phyloP scores from a whole-genome alignment of 2,113 vertebrate species.

The Gila orcuttii region DNA sequence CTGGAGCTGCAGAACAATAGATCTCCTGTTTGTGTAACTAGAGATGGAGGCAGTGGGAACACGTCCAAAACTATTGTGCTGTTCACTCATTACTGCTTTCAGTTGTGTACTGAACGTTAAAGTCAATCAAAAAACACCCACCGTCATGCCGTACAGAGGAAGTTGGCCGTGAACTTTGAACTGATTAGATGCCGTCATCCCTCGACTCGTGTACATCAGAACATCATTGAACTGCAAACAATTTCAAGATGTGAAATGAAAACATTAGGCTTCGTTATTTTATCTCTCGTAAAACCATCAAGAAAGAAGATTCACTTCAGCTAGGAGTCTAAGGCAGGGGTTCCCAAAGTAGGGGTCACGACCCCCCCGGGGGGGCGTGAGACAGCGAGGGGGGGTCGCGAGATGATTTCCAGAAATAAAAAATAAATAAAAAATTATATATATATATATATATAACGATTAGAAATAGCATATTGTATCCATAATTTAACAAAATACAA shows the following conservation, averaged over 20 bases:
- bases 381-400: no score
- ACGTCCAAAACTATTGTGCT: not conserved
- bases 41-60: not conserved
- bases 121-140: slow-evolving; percentile 69
- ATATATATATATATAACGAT: no score
- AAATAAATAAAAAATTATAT: no score
- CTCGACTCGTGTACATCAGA: slow-evolving; percentile 93
- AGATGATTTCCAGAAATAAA: no score
- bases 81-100: not conserved
- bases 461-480: no score
- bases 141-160: slow-evolving; percentile 90
- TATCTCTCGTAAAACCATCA: not conserved
- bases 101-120: not conserved
- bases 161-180: slow-evolving; percentile 97
- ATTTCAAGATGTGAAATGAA: slow-evolving; percentile 19
- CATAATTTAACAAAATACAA: no score
- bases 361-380: no score
- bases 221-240: slow-evolving; percentile 88
- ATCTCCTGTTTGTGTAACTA: slow-evolving; percentile 2
- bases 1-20: not conserved
- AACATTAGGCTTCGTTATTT: not conserved
- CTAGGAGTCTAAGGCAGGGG: not conserved
- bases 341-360: no score
- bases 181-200: slow-evolving; percentile 91
- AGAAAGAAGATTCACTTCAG: not conserved